Conservation (phyloP, 2,888 invertebrate genomes). For the Drosophila formosana region DNA sequence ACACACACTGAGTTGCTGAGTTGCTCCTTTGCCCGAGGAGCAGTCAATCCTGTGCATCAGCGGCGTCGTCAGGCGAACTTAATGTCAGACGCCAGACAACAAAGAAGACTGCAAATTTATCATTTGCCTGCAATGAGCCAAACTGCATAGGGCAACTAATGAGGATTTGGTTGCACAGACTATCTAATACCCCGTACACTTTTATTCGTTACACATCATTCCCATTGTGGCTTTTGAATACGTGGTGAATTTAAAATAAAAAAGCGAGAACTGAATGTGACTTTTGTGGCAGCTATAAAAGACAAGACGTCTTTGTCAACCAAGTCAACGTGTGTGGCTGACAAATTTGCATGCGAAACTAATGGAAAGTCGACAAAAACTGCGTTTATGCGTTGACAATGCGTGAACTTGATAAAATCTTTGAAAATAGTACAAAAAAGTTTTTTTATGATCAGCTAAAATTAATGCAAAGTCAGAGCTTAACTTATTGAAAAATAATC, state of each 20-base stretch:
- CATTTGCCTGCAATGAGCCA: conserved; percentile 65
- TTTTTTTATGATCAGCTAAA: no score
- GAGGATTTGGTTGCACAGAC: neutral
- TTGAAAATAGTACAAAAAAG: neutral
- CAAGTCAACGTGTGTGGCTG: conserved; percentile 4
- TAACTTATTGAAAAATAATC: no score
- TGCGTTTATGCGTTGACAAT: conserved; percentile 22
- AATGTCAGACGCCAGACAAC: conserved; percentile 71
- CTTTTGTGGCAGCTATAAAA: conserved; percentile 25
- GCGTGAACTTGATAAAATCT: neutral
- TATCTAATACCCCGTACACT: neutral
- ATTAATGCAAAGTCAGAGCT: no score
- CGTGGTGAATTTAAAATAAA: conserved; percentile 11
- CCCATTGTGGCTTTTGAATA: neutral
- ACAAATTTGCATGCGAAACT: conserved; percentile 37
- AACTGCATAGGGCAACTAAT: conserved; percentile 21
- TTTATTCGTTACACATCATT: neutral
- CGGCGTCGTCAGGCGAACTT: conserved; percentile 42
- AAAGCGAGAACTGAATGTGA: conserved; percentile 7
- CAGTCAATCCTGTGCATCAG: conserved; percentile 63
- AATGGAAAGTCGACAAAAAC: conserved; percentile 32
- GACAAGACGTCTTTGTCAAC: conserved; percentile 36
- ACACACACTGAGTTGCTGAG: conserved; percentile 12
- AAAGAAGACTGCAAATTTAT: conserved; percentile 73
- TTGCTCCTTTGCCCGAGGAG: conserved; percentile 16